Evolutionary conservation across 2,797 vertebrate genomes (phyloP), one percentile per base, ranked within the genome.

Genomic region (Trichosurus vulpecula): DNA sequence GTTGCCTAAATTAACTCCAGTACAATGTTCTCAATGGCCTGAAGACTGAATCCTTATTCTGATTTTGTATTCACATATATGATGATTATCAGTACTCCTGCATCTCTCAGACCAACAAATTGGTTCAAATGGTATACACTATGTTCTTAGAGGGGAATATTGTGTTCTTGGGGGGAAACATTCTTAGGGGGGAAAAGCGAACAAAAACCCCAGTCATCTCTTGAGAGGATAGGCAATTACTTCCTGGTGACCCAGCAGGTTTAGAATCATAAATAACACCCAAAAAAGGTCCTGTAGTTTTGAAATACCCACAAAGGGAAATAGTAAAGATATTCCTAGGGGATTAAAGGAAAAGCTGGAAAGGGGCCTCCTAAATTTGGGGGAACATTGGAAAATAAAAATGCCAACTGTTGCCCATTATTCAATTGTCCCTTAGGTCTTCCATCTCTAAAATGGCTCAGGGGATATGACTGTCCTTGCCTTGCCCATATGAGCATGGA

Each of bases 41-140:
- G n/a, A 91, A 97, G 52, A 95, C 55, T n/a, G 51, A 92, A 91
- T 0, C 91, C 93, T 94, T 90, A 58, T 89, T n/a, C 31, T 93
- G 41, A 93, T 90, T 93, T 58, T 89, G n/a, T 35, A 54, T 87
- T 51, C 74, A 87, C 3, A 87, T 11, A 25, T 51, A 87, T 51
- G 31, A 87, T 87, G 41, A 11, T 14, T 14, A 74, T 31, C 29
- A 16, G 47, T 10, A 31, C 13, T 90, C 58, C 52, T 92, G 0
- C 1, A 58, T 53, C 91, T 54, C 27, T 35, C 58, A 94, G 92
- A 95, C 66, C 9, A 54, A 52, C 41, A 51, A 54, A 30, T 54
- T 27, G 54, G 87, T 54, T 47, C 14, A 25, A 19, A 47, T 47
- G 19, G 6, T n/a, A 47, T 66, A 16, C 4, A 66, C 31, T 66